Percentiles rank a stretch among this genome's conserved stretches.
Evolutionary conservation across 2,797 vertebrate species (phyloP).

Genomic region (Natrix natrix): DNA sequence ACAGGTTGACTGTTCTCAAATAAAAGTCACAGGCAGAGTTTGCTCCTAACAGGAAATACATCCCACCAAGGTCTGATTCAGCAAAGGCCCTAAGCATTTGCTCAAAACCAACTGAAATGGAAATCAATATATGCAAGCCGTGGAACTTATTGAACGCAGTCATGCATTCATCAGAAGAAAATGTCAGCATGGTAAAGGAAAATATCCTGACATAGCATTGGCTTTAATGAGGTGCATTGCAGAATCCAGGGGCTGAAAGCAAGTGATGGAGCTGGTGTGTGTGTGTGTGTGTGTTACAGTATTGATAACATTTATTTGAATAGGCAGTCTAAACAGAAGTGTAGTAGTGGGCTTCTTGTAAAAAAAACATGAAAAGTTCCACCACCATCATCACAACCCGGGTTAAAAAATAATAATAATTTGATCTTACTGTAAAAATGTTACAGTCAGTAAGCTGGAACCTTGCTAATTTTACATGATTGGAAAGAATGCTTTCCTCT

Average conservation of each 20-base stretch:
- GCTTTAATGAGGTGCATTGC: background rate
- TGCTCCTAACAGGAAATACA: background rate
- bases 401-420: background rate
- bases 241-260: background rate
- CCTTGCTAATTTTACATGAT: background rate
- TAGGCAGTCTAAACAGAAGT: background rate
- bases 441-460: background rate
- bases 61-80: slow-evolving; percentile 8
- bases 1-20: background rate
- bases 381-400: background rate
- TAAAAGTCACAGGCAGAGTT: background rate
- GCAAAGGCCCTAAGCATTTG: slow-evolving; percentile 22
- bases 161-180: slow-evolving; percentile 29
- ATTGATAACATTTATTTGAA: background rate
- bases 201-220: background rate
- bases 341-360: background rate
- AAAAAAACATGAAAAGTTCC: background rate
- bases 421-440: background rate
- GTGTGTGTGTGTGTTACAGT: background rate
- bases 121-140: background rate
- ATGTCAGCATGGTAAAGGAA: slow-evolving; percentile 22
- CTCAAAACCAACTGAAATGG: background rate
- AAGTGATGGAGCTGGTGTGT: background rate
- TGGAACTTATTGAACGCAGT: slow-evolving; percentile 26
- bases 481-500: background rate